Evolutionary conservation across 1,140 invertebrate species (phyloP), one percentile per base, ranked within the genome.

Genomic region (Bombus terrestris): DNA sequence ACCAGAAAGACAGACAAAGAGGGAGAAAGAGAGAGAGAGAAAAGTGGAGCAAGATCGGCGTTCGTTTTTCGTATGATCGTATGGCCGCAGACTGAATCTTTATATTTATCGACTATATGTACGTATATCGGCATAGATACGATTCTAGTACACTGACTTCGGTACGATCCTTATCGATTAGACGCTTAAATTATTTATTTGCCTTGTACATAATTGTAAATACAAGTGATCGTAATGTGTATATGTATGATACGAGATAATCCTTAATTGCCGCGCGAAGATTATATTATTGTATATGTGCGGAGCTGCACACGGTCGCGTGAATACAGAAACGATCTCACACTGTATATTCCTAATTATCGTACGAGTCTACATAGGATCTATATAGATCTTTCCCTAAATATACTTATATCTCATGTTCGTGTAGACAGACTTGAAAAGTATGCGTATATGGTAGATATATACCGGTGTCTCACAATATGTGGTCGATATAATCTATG

Each of bases 181-280:
- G 71, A 81, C 76, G 76, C 22, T 59, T 89, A 83, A 90, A 89
- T 91, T 93, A 92, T 93, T 94, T 94, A 93, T 94, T 93, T 91
- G 57, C 32, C 57, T 72, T 93, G 93, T 94, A 94, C 32, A 93
- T 93, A 94, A 37, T 39, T 94, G 93, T 94, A 93, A 92, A 94
- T 93, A 93, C 53, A 71, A n/a, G 12, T 69, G 64, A 47, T 76
- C 66, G 75, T 83, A 43, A 78, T 87, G 81, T 92, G 71, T 81
- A 91, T 92, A 90, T 93, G 90, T 93, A 93, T 90, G 85, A 92
- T 92, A 91, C 57, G 76, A 47, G 79, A 78, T 83, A 76, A 62
- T 66, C 41, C 69, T 57, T 88, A 85, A 77, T 79, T 68, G 86
- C 89, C 86, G 87, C 85, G 71, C 35, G 59, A 69, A 82, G 59